Evolutionary conservation across 2,113 vertebrate species (phyloP), one percentile per base, ranked within the genome.

Genomic region (Solenodon paradoxus): DNA sequence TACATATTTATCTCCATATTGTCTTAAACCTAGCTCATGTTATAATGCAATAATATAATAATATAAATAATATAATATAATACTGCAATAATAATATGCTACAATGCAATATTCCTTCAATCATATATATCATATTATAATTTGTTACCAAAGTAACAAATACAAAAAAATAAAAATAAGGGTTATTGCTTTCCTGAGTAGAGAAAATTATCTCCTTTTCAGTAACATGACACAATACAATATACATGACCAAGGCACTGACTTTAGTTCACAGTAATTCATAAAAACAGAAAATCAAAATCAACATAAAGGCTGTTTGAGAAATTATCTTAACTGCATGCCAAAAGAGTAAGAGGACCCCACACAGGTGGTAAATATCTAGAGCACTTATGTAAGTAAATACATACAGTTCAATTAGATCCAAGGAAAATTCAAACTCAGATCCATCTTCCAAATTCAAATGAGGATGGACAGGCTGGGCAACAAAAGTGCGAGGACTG

Each of bases 271-370:
- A 42, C 22, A 59, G 74, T 49, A 84, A 87, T 15, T 2, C 63
- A 68, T 16, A 83, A 82, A 78, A 88, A 88, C 11, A 51, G 71
- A 72, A 93, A 95, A 66, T 78, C 30, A 87, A 26, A 55, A 81
- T 0, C 20, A 66, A 4, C 49, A 49, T 7, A 72, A 91, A 84
- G 17, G 35, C 17, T 17, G 4, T 87, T 94, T 49, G 85, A 81
- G n/a, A 80, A 86, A 11, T 71, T 42, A 71, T 49, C 19, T 90
- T 72, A 82, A 79, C 2, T n/a, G 10, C 7, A 1, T 47, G 0
- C 24, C 61, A 2, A 30, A 79, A 69, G 30, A 38, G 30, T 66
- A 45, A 84, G 59, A 66, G 49, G 19, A 86, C 26, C 1, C 7
- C 30, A 42, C 61, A 55, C 3, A 20, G 24, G 30, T n/a, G 12